These are phyloP conservation scores for crab-eating macaque (Macaca fascicularis) DNA, from an alignment of 2,113 vertebrate species.

Conservation along the genomic window T2T-MFA8v1.1 NC_088375.1:34488001-34488500, in stretches of 20 bases:
- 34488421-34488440: constrained; percentile 62
- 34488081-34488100: neutral
- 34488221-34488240: neutral
- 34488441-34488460: neutral
- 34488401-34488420: constrained; percentile 99
- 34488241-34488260: neutral
- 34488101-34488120: neutral
- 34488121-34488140: neutral
- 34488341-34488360: constrained; percentile 95
- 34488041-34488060: neutral
- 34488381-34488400: constrained; percentile 94
- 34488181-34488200: fast-evolving
- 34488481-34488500: neutral
- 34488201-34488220: neutral
- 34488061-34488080: neutral
- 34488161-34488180: neutral
- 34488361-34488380: constrained; percentile 96
- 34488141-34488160: neutral
- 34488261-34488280: neutral
- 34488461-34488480: neutral
- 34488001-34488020: neutral
- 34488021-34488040: neutral
- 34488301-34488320: constrained; percentile 89
- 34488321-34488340: constrained; percentile 94
- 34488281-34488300: fast-evolving